These are phyloP conservation scores for Cerastis rubricosa DNA, from an alignment of 2,888 invertebrate species.

Conservation along the genomic window DNA sequence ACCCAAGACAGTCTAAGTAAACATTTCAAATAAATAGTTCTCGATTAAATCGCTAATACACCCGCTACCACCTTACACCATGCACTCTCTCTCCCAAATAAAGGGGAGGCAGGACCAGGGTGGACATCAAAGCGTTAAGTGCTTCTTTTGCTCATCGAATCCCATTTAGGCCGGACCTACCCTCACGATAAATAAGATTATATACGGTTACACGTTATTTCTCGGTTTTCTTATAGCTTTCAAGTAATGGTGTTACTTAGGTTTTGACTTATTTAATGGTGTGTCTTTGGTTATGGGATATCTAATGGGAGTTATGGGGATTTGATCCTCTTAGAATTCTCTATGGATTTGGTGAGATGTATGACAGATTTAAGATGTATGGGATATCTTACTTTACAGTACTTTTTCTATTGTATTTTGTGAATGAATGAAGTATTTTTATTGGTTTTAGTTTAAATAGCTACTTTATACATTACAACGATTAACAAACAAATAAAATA, in stretches of 20 bases:
- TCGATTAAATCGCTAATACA: neutral
- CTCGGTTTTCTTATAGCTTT: slow-evolving; percentile 76
- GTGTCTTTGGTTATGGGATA: slow-evolving; percentile 52
- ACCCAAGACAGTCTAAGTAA: no score
- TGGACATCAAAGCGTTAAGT: slow-evolving; percentile 91
- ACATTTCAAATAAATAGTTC: no score
- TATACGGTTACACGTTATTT: slow-evolving; percentile 76
- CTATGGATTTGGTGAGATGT: slow-evolving; percentile 19
- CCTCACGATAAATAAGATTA: slow-evolving; percentile 89
- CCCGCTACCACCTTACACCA: slow-evolving; percentile 20
- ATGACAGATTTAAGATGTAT: neutral
- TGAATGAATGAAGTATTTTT: no score
- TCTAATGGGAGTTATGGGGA: slow-evolving; percentile 54
- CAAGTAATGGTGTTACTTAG: slow-evolving; percentile 68
- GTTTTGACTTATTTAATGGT: slow-evolving; percentile 66
- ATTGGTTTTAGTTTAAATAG: no score
- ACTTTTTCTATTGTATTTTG: no score
- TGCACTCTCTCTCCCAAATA: slow-evolving; percentile 35
- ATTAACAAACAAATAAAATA: no score
- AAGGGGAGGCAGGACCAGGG: slow-evolving; percentile 81
- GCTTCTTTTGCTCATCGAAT: slow-evolving; percentile 86
- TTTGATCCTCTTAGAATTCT: slow-evolving; percentile 45
- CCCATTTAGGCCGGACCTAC: slow-evolving; percentile 81
- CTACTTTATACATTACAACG: no score
- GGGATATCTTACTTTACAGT: neutral